phyloP scores from a whole-genome alignment of 2,113 vertebrate species.

The Trichechus manatus region DNA sequence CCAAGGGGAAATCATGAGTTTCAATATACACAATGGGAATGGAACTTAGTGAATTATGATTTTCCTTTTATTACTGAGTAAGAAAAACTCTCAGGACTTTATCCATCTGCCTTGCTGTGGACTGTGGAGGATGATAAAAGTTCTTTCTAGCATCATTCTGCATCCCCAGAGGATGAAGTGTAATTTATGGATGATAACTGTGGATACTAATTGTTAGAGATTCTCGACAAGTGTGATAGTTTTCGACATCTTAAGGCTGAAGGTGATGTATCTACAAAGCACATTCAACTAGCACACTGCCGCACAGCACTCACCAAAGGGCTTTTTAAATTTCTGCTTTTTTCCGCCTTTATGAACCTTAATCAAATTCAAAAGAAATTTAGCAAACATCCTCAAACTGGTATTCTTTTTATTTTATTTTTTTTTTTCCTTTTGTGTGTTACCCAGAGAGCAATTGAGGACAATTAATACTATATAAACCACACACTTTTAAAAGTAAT shows the following conservation, averaged over 20 bases:
- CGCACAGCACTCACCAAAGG: not conserved
- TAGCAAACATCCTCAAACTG: not conserved
- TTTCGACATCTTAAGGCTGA: not conserved
- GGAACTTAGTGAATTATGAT: not conserved
- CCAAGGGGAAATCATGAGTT: not conserved
- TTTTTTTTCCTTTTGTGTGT: not conserved
- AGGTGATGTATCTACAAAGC: not conserved
- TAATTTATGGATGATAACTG: not conserved
- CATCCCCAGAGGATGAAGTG: not conserved
- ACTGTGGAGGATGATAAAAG: not conserved
- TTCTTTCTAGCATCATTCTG: not conserved
- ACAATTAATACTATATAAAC: not conserved
- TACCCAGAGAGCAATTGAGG: not conserved
- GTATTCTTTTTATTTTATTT: not conserved
- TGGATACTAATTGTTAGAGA: not conserved
- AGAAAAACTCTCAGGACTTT: not conserved
- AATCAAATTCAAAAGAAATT: slow-evolving; percentile 25
- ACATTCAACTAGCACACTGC: not conserved
- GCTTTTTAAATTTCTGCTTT: not conserved
- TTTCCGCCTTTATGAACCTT: not conserved
- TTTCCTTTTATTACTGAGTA: slow-evolving; percentile 1
- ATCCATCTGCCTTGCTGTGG: not conserved
- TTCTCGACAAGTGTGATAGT: not conserved
- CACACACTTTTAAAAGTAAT: not conserved
- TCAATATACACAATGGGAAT: not conserved